Base-by-base conservation (phyloP, 2,888 invertebrate species). In the Actias luna region DNA sequence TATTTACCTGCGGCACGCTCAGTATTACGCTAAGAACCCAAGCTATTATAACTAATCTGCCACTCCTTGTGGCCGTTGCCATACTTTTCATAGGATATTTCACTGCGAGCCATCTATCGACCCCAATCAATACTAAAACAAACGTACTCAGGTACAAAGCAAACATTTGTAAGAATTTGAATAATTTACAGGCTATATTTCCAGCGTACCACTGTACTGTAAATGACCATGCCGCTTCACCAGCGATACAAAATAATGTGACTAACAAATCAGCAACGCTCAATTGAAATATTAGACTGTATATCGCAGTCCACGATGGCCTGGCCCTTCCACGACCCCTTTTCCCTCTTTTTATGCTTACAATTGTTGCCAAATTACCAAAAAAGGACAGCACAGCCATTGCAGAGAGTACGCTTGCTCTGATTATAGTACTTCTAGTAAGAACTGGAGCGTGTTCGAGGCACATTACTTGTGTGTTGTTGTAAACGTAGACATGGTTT, bases 131-230 rank as follows among this genome's bases (percentile, higher is more conserved):
- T 36, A 97, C 97, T 29, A 97, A 90, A 50, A 97, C 94, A 83
- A 96, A 97, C 0, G 97, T 97, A 65, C 97, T 97, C 67, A 97
- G 87, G 80, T 97, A 96, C 61, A 97, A 89, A 60, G 96, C 95
- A 77, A 97, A 96, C 94, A 97, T 95, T 87, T 97, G 97, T 59
- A 95, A 89, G 71, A 95, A 96, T 83, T 97, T 97, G 76, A 97
- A 95, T 62, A 96, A 70, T 87, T 97, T 97, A 85, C 97, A 97
- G 55, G 94, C 93, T 12, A 94, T 82, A 76, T 96, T 96, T 2
- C 96, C 97, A 16, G 96, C 97, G 58, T 95, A 88, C 97, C 97
- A 97, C 67, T 96, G 94, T 0, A 97, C 96, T 0, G 96, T 95
- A 62, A 95, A 95, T 52, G 94, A 95, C 97, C 97, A 97, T 0